Evolutionary conservation across 2,113 vertebrate genomes (phyloP).

Genomic region (Procavia capensis): DNA sequence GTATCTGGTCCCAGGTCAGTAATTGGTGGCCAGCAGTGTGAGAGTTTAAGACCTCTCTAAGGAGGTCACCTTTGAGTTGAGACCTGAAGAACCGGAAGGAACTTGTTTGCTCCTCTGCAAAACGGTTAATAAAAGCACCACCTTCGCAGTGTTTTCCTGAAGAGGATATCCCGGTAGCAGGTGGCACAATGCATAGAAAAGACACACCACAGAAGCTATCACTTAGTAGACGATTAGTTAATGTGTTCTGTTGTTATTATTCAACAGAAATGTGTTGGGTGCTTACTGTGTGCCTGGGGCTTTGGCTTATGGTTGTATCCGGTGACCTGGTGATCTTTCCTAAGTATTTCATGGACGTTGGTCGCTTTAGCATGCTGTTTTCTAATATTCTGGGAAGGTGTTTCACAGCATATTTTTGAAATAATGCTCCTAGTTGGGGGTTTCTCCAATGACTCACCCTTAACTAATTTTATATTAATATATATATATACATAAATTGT

Average conservation of each 20-base stretch:
- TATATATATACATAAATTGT: too few species aligned
- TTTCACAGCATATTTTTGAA: not conserved
- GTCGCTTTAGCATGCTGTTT: constrained; percentile 18
- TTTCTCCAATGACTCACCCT: constrained; percentile 36
- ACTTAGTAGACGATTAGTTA: not conserved
- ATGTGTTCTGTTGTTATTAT: not conserved
- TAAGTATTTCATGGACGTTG: not conserved
- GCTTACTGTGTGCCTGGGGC: not conserved
- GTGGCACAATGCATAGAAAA: not conserved
- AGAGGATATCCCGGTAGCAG: not conserved
- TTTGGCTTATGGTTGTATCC: not conserved
- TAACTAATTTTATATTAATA: constrained; percentile 58
- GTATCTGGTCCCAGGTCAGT: not conserved
- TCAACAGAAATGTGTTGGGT: not conserved
- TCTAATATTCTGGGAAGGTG: not conserved
- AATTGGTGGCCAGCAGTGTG: not conserved
- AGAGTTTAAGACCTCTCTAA: constrained; percentile 31
- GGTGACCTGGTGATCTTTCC: not conserved
- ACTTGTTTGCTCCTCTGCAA: not conserved
- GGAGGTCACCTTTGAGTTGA: constrained; percentile 9
- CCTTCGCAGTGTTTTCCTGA: not conserved
- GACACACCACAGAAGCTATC: not conserved
- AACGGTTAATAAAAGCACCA: not conserved
- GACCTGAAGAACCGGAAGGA: not conserved
- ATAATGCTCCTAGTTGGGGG: not conserved